phyloP scores from a whole-genome alignment of 2,888 invertebrate genomes.

The Volucella inflata region DNA sequence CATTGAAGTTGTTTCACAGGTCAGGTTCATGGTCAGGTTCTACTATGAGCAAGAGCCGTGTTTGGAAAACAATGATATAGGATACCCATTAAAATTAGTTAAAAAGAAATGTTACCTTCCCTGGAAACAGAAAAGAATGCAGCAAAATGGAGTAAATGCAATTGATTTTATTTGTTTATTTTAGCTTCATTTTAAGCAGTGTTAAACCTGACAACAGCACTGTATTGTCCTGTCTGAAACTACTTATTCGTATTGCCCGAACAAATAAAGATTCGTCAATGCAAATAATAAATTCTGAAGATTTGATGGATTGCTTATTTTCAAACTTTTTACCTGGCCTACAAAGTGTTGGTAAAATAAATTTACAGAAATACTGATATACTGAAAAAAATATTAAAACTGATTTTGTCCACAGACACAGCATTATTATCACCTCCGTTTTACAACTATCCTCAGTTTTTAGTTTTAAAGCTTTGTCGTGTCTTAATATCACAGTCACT shows the following conservation, averaged over 20 bases:
- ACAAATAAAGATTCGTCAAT: constrained; percentile 89
- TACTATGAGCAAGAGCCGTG: no score
- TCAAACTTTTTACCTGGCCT: constrained; percentile 84
- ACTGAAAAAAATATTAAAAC: background rate
- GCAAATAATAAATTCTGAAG: constrained; percentile 86
- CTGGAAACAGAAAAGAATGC: background rate
- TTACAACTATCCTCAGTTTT: constrained; percentile 88
- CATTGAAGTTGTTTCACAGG: no score
- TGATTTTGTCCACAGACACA: constrained; percentile 66
- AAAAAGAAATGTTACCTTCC: background rate
- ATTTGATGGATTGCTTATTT: constrained; percentile 87
- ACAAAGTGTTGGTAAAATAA: constrained; percentile 79
- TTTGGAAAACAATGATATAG: no score
- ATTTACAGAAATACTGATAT: constrained; percentile 81
- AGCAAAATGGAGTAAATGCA: background rate
- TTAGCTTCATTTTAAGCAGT: constrained; percentile 90
- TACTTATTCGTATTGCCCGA: constrained; percentile 90
- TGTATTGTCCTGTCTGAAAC: constrained; percentile 90
- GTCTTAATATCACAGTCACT: constrained; percentile 87
- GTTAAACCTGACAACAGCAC: constrained; percentile 89
- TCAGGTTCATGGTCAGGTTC: no score
- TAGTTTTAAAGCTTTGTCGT: constrained; percentile 90
- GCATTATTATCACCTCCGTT: constrained; percentile 79
- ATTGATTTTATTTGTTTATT: constrained; percentile 70
- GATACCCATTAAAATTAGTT: no score